Conservation (phyloP, 1,140 invertebrate species). For the Leptopilina clavipes region DNA sequence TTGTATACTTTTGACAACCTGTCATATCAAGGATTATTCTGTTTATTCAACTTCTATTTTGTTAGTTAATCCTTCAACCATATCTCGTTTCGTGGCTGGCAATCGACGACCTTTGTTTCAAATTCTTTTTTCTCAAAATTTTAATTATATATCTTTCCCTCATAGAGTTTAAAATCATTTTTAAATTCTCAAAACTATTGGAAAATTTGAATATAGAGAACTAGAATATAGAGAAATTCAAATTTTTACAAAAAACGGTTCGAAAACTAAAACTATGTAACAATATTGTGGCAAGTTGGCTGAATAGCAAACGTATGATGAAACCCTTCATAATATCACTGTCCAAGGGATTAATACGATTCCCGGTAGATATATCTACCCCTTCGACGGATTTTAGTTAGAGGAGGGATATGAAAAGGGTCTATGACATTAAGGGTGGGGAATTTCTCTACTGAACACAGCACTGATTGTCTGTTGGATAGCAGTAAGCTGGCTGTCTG, state of each 20-base stretch:
- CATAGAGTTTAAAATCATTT: too few species aligned
- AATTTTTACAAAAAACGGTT: too few species aligned
- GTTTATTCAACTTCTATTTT: conserved; percentile 32
- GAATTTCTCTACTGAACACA: conserved; percentile 52
- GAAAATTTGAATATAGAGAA: too few species aligned
- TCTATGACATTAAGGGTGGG: conserved; percentile 12
- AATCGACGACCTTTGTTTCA: too few species aligned
- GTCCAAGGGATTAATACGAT: conserved; percentile 22
- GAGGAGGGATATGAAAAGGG: conserved; percentile 38
- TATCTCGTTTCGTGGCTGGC: conserved; percentile 41
- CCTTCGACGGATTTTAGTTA: conserved; percentile 47
- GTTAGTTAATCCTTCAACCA: conserved; percentile 11
- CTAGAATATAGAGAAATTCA: too few species aligned
- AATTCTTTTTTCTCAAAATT: too few species aligned
- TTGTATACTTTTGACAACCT: conserved; percentile 38
- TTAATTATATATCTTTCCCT: too few species aligned
- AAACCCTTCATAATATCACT: conserved; percentile 19
- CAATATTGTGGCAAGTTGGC: conserved; percentile 1
- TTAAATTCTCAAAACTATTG: too few species aligned
- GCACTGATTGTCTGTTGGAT: conserved; percentile 60
- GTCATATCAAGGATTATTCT: conserved; percentile 16
- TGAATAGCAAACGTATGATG: conserved; percentile 3
- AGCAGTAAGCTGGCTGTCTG: conserved; percentile 43
- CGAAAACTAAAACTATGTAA: neutral
- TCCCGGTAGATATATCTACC: neutral